phyloP scores from a whole-genome alignment of 2,797 vertebrate species.

The Erethizon dorsatum region DNA sequence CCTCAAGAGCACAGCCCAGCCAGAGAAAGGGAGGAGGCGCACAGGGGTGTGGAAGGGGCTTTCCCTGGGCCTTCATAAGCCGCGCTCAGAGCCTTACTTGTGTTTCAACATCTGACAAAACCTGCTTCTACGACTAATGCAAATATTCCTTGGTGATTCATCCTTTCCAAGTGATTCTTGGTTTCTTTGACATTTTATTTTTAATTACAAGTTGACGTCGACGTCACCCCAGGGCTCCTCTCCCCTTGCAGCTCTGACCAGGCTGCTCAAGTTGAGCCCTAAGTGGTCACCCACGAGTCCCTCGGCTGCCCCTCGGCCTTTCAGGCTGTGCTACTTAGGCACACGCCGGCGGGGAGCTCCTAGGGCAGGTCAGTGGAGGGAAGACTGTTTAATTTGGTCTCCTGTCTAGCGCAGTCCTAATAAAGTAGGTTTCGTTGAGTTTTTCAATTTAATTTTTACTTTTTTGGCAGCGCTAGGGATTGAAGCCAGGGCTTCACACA shows the following conservation, averaged over 20 bases:
- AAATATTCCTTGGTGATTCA: constrained; percentile 81
- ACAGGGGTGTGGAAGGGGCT: constrained; percentile 69
- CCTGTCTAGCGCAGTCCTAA: neutral
- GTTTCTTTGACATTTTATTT: constrained; percentile 79
- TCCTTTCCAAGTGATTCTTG: constrained; percentile 79
- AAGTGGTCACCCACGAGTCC: neutral
- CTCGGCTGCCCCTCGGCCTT: neutral
- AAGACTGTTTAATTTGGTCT: neutral
- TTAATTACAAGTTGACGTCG: constrained; percentile 59
- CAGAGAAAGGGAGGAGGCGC: constrained; percentile 46
- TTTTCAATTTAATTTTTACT: neutral
- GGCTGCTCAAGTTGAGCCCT: neutral
- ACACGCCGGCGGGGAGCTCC: neutral
- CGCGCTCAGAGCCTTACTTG: constrained; percentile 6
- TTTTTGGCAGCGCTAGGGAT: neutral
- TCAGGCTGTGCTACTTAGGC: neutral
- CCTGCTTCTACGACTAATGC: constrained; percentile 77
- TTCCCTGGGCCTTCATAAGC: constrained; percentile 77
- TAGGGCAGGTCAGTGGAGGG: neutral
- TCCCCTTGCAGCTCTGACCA: neutral
- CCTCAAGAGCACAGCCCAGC: constrained; percentile 78
- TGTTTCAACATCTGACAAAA: constrained; percentile 73
- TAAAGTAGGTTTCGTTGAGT: neutral
- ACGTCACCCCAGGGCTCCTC: neutral
- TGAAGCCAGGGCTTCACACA: neutral